phyloP scores from a whole-genome alignment of 2,888 invertebrate genomes.

The Trichopria drosophilae region DNA sequence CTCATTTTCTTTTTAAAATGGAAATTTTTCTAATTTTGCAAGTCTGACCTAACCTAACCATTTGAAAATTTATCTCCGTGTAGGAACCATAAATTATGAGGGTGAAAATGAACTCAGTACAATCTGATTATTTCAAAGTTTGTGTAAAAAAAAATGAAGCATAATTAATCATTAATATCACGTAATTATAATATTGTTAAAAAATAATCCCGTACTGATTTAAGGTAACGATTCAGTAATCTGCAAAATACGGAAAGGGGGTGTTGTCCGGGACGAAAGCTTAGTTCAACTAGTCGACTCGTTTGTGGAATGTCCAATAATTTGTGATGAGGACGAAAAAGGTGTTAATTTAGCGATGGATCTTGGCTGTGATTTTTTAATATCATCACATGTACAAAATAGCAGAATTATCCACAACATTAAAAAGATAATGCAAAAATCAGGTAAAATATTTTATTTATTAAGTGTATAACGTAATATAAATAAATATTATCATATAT shows the following conservation, averaged over 20 bases:
- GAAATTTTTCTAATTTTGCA: too few species aligned
- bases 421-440: constrained; percentile 36
- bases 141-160: too few species aligned
- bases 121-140: too few species aligned
- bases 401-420: constrained; percentile 36
- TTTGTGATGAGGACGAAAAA: constrained; percentile 58
- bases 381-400: constrained; percentile 41
- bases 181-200: constrained; percentile 17
- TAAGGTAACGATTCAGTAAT: constrained; percentile 54
- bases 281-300: constrained; percentile 62
- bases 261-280: constrained; percentile 62
- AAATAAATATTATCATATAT: too few species aligned
- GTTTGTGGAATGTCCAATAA: constrained; percentile 57
- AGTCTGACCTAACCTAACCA: too few species aligned
- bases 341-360: constrained; percentile 54
- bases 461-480: too few species aligned
- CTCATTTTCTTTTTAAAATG: too few species aligned
- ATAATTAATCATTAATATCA: too few species aligned
- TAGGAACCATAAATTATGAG: too few species aligned
- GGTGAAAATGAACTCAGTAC: too few species aligned
- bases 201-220: constrained; percentile 8
- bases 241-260: constrained; percentile 63
- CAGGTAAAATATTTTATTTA: too few species aligned
- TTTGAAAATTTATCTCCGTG: too few species aligned
- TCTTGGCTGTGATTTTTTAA: constrained; percentile 48